Evolutionary conservation across 2,888 invertebrate genomes (phyloP).

Genomic region (Agrochola litura): DNA sequence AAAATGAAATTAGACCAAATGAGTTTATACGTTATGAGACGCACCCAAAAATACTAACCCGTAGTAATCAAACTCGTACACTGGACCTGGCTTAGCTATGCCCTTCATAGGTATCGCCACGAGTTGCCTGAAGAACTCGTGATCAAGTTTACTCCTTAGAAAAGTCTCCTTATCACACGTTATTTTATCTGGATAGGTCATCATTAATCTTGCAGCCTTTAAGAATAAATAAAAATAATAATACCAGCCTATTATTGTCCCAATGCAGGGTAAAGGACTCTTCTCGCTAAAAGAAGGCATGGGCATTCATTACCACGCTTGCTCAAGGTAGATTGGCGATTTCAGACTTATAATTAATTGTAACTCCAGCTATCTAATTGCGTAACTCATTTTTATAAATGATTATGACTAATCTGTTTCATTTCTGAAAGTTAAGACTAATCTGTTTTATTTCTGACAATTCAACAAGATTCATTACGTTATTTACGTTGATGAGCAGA

Average conservation of each 20-base stretch:
- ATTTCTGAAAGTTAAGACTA: too few species aligned
- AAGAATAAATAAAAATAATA: background rate
- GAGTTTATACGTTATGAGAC: too few species aligned
- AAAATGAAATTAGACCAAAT: too few species aligned
- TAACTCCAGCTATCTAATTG: too few species aligned
- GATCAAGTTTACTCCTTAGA: constrained; percentile 91
- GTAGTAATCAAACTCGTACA: constrained; percentile 90
- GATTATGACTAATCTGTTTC: too few species aligned
- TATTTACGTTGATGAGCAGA: too few species aligned
- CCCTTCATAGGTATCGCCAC: constrained; percentile 91
- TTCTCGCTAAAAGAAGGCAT: background rate
- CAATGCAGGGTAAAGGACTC: background rate
- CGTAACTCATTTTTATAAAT: too few species aligned
- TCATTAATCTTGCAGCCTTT: constrained; percentile 92
- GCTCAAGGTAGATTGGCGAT: background rate
- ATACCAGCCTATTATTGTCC: background rate
- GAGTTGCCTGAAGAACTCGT: constrained; percentile 90
- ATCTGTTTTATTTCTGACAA: too few species aligned
- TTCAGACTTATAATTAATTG: background rate
- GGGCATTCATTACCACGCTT: background rate
- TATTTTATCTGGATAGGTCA: constrained; percentile 90
- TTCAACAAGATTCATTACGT: too few species aligned
- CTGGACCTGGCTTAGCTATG: constrained; percentile 91
- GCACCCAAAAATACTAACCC: constrained; percentile 74
- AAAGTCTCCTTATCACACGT: constrained; percentile 92